Evolutionary conservation across 1,140 invertebrate species (phyloP).

Genomic region (Homarus americanus): DNA sequence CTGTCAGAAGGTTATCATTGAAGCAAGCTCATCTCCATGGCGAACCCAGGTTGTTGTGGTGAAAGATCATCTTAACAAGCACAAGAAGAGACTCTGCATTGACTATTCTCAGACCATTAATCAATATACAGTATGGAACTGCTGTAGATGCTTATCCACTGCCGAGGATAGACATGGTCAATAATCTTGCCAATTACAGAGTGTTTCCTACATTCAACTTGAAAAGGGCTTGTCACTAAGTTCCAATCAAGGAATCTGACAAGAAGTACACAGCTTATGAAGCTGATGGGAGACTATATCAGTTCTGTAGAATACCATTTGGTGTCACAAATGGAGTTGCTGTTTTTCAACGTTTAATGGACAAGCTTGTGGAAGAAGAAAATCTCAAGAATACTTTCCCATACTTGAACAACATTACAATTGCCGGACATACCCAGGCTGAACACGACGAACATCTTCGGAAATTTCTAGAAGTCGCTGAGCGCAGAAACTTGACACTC

Average conservation of each 20-base stretch:
- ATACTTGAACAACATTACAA: conserved; percentile 14
- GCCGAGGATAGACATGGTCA: conserved; percentile 35
- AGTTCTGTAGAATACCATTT: conserved; percentile 63
- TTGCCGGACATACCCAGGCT: background rate
- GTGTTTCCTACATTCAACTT: conserved; percentile 13
- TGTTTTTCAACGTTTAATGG: conserved; percentile 61
- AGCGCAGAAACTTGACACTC: background rate
- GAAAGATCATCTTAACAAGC: conserved; percentile 22
- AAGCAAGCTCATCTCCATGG: conserved; percentile 40
- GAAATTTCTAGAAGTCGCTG: background rate
- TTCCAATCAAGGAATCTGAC: conserved; percentile 31
- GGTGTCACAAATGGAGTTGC: conserved; percentile 74
- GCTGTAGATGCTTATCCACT: conserved; percentile 35
- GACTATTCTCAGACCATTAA: conserved; percentile 40
- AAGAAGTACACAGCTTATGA: conserved; percentile 73
- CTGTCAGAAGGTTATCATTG: conserved; percentile 27
- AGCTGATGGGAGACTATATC: conserved; percentile 48
- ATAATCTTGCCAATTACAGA: conserved; percentile 20
- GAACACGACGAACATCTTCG: conserved; percentile 8
- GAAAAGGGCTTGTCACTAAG: background rate
- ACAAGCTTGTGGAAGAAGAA: conserved; percentile 46
- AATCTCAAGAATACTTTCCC: background rate
- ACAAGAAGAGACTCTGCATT: conserved; percentile 18
- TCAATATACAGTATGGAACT: conserved; percentile 31
- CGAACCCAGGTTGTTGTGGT: conserved; percentile 38